Evolutionary conservation across 2,888 invertebrate genomes (phyloP), one percentile per base, ranked within the genome.

Genomic region (Phrixothrix hirtus): DNA sequence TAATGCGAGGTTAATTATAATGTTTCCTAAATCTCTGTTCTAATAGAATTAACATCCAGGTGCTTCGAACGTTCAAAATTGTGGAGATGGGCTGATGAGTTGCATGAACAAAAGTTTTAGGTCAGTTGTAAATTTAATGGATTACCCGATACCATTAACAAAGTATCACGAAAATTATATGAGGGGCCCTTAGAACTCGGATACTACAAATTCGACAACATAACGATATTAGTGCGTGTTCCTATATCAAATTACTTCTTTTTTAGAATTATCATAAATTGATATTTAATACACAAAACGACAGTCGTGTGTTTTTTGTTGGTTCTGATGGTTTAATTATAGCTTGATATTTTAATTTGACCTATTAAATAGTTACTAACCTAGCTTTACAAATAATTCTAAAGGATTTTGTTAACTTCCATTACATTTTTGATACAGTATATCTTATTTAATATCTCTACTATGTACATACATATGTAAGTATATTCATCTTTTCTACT

Each of bases 1-100:
- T 31, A 31, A 31, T 31, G 31, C 31, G 31, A 31, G 31, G 11
- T 31, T 31, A 21, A 36, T 36, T 36, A 36, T 21, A 36, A 36
- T 17, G 17, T 17, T 36, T 36, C 12, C 21, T 21, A 12, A 21
- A 21, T 21, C 17, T 21, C 12, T 36, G 10, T 16, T 21, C 12
- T 36, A 38, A 42, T 42, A 30, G 30, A 30, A 31, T 42, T 42
- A 31, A 42, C 30, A 30, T 30, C 15, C 31, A 31, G 41, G 15
- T 36, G 12, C 36, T 17, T 21, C 12, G 17, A 36, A 36, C 12
- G 21, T 21, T 17, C 36, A 36, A 36, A 36, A 36, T 41, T 31
- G 31, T 11, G 31, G 10, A 12, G 41, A 30, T 16, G 10, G 25
- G 21, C 11, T 11, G 30, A 15, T 21, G 42, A 42, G 30, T 41